Conservation (phyloP, 2,888 invertebrate species). For the Parnassius mnemosyne region DNA sequence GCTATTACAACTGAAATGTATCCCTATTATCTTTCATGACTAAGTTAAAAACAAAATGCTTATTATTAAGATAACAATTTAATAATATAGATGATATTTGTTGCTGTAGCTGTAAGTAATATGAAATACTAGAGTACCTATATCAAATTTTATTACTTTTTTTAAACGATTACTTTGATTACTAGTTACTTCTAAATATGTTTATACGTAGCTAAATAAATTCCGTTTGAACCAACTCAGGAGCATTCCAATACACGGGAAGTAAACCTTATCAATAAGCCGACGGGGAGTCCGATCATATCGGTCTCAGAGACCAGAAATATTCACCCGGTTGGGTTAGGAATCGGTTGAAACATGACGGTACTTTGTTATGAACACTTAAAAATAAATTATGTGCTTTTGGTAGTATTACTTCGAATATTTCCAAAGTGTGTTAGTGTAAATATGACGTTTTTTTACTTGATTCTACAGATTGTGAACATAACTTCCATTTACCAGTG, state of each 20-base stretch:
- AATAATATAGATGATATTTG: no score
- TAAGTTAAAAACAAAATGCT: no score
- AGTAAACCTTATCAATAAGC: constrained; percentile 78
- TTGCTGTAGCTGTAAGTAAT: no score
- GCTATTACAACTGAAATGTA: no score
- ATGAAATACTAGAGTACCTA: no score
- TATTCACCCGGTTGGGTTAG: constrained; percentile 59
- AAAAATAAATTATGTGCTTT: constrained; percentile 41
- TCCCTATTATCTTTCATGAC: no score
- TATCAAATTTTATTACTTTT: not conserved
- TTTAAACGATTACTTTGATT: not conserved
- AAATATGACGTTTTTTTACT: not conserved
- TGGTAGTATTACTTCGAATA: constrained; percentile 30
- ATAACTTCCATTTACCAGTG: no score
- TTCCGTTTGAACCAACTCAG: constrained; percentile 72
- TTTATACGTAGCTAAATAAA: constrained; percentile 37
- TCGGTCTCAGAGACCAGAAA: constrained; percentile 59
- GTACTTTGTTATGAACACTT: constrained; percentile 60
- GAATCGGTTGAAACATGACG: constrained; percentile 56
- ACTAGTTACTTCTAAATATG: not conserved
- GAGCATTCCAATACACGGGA: constrained; percentile 73
- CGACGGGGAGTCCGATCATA: constrained; percentile 76
- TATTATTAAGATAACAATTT: no score
- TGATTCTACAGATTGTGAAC: not conserved
- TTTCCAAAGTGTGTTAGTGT: constrained; percentile 14